A percentile compares a stretch with the other conserved stretches of the same genome.
Evolutionary conservation across 2,113 vertebrate genomes (phyloP).

Genomic region (Equus przewalskii): DNA sequence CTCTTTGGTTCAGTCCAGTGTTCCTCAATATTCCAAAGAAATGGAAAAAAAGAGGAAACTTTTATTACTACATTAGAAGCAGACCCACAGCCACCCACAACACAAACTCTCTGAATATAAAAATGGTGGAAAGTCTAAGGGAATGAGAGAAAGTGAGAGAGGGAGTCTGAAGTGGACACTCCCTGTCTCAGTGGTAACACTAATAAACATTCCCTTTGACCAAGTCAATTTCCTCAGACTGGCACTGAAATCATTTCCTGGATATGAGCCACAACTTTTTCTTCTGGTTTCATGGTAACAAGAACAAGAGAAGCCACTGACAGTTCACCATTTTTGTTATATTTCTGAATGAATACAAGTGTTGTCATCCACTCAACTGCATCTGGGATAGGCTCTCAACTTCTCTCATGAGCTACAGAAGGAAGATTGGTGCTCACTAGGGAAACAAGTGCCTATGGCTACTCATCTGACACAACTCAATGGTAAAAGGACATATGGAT

Average conservation of each 20-base stretch:
- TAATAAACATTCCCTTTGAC: conserved; percentile 19
- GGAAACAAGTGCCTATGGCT: neutral
- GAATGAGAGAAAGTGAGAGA: neutral
- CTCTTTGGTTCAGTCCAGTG: neutral
- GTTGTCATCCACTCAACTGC: neutral
- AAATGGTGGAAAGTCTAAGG: neutral
- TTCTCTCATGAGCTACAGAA: neutral
- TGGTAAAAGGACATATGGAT: neutral
- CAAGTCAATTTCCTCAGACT: conserved; percentile 1
- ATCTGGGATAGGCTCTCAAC: neutral
- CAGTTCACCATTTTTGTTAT: neutral
- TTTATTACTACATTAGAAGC: neutral
- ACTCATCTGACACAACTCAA: neutral
- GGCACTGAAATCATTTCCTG: conserved; percentile 29
- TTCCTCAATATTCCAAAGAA: conserved; percentile 32
- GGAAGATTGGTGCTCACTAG: neutral
- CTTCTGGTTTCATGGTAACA: conserved; percentile 30
- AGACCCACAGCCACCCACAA: neutral
- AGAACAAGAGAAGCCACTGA: neutral
- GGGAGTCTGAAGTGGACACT: neutral
- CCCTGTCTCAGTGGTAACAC: neutral
- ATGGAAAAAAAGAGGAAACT: neutral
- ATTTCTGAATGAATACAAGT: neutral
- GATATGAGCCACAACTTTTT: neutral
- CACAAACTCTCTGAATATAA: neutral